Evolutionary conservation across 1,140 invertebrate species (phyloP).

Genomic region (Drosophila dunni): DNA sequence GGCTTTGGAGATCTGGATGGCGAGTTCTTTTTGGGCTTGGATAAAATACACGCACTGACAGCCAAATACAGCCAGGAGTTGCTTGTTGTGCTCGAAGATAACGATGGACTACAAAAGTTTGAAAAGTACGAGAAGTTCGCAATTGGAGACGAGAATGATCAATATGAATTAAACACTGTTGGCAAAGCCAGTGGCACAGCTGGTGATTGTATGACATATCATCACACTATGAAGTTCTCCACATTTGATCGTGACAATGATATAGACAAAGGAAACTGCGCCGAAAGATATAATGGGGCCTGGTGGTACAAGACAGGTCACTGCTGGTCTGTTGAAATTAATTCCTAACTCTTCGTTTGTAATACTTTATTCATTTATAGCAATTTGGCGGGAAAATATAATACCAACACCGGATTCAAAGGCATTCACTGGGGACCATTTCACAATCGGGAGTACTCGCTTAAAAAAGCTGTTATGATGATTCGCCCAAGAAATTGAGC

Average conservation of each 20-base stretch:
- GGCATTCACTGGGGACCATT: slow-evolving; percentile 5
- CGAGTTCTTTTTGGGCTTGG: slow-evolving; percentile 87
- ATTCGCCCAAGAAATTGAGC: slow-evolving; percentile 1
- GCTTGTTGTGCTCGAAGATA: neutral
- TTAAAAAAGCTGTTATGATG: slow-evolving; percentile 15
- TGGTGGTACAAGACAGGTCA: slow-evolving; percentile 18
- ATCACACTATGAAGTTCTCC: slow-evolving; percentile 2
- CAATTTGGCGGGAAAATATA: slow-evolving; percentile 4
- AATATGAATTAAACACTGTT: neutral
- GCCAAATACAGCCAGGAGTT: slow-evolving; percentile 78
- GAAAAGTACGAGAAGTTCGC: neutral
- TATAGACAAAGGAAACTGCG: neutral
- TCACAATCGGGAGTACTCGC: neutral
- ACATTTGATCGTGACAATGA: slow-evolving; percentile 10
- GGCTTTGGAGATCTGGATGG: slow-evolving; percentile 87
- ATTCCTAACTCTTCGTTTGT: neutral
- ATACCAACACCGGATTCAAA: neutral
- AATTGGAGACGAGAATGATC: neutral
- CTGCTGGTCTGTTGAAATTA: neutral
- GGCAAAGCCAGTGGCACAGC: neutral
- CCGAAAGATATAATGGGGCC: neutral
- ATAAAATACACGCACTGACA: slow-evolving; percentile 86
- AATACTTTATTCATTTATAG: neutral
- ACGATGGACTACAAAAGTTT: neutral
- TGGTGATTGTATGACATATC: neutral